A percentile compares a stretch with the other conserved stretches of the same genome.
phyloP scores from a whole-genome alignment of 2,797 vertebrate species.

The Hafferia zeledoni region DNA sequence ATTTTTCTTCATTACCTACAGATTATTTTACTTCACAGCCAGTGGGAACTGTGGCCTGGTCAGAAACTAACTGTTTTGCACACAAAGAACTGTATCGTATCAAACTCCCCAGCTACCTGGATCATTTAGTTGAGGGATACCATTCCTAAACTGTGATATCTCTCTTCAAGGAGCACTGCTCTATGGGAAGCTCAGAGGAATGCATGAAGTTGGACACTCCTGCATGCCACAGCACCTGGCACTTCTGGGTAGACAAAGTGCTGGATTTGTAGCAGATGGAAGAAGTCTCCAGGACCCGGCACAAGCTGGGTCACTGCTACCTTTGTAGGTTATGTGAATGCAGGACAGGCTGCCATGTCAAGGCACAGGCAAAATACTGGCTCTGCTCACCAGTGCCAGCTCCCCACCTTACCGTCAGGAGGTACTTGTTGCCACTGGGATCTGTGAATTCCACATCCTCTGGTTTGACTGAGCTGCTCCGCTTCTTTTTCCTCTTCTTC shows the following conservation, averaged over 20 bases:
- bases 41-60: neutral
- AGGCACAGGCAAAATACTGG: neutral
- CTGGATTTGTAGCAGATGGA: neutral
- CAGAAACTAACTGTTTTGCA: neutral
- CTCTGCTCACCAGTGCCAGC: neutral
- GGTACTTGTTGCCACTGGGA: conserved; percentile 80
- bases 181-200: neutral
- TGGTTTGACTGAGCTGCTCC: conserved; percentile 76
- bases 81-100: neutral
- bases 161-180: neutral
- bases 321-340: neutral
- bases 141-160: neutral
- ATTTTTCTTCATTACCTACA: neutral
- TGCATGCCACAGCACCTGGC: neutral
- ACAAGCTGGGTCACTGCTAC: neutral
- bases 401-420: conserved; percentile 82
- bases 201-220: neutral
- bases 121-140: neutral
- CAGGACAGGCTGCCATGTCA: neutral
- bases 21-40: neutral
- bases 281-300: neutral
- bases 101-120: neutral
- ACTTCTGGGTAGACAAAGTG: neutral
- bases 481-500: conserved; percentile 81
- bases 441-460: conserved; percentile 88